Conservation (phyloP, 2,113 vertebrate species). For the Anarrhichthys ocellatus region DNA sequence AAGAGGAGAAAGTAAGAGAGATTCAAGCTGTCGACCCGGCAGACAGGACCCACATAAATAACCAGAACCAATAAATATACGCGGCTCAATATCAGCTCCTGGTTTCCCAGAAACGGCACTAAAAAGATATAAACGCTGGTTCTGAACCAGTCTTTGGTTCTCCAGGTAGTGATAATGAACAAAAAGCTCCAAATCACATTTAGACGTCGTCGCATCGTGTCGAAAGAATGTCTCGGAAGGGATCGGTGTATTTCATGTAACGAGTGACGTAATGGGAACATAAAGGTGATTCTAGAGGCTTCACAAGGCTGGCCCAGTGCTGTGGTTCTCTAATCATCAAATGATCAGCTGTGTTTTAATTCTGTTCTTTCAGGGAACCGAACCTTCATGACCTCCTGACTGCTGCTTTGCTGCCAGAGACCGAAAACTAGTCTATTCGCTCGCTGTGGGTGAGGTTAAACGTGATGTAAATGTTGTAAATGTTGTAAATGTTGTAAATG, state of each 20-base stretch:
- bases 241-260: background rate
- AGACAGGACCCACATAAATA: background rate
- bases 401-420: no score
- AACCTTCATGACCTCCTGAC: background rate
- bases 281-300: no score
- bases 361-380: background rate
- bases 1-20: background rate
- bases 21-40: background rate
- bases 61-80: conserved; percentile 7
- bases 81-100: conserved; percentile 21
- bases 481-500: no score
- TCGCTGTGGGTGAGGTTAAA: background rate
- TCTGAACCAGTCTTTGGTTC: no score
- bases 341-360: background rate
- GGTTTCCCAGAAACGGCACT: conserved; percentile 21
- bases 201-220: background rate
- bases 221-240: background rate
- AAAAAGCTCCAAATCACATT: background rate
- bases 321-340: background rate
- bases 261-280: background rate
- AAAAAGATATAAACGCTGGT: conserved; percentile 20
- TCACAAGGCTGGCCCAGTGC: no score
- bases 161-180: background rate
- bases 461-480: no score
- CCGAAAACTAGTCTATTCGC: no score